phyloP scores from a whole-genome alignment of 1,140 invertebrate species.

The Latrodectus geometricus region DNA sequence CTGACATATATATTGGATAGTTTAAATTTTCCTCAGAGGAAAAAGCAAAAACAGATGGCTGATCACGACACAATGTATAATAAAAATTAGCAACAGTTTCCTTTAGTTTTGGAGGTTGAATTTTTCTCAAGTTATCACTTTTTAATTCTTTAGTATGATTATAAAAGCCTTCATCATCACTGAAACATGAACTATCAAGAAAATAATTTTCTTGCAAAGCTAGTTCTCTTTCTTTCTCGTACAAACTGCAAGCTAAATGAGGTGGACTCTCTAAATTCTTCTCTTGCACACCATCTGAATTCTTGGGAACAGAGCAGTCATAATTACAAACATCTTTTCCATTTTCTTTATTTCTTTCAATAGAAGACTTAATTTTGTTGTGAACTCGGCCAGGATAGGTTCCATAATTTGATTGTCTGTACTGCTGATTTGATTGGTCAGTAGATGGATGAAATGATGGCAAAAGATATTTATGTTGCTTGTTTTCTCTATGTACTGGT shows the following conservation, averaged over 20 bases:
- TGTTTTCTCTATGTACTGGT: constrained; percentile 70
- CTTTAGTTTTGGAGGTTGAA: constrained; percentile 23
- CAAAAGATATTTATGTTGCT: constrained; percentile 43
- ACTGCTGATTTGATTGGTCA: constrained; percentile 44
- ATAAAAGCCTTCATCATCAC: constrained; percentile 49
- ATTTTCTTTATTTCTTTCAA: constrained; percentile 1
- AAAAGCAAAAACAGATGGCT: constrained; percentile 33
- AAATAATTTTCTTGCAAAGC: neutral
- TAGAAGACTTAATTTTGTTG: constrained; percentile 22
- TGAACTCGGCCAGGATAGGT: constrained; percentile 52
- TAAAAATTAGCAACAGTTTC: constrained; percentile 50
- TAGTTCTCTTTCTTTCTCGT: constrained; percentile 7
- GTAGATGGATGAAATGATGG: constrained; percentile 16
- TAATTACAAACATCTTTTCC: neutral
- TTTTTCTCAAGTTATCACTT: neutral
- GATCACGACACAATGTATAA: constrained; percentile 42
- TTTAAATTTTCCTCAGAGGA: constrained; percentile 52
- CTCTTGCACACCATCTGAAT: constrained; percentile 13
- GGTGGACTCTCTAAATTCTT: constrained; percentile 7
- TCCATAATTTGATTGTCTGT: constrained; percentile 46
- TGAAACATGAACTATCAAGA: constrained; percentile 29
- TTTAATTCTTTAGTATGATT: constrained; percentile 39
- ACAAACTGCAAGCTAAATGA: neutral
- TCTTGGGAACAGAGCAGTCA: neutral
- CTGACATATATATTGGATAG: constrained; percentile 55